phyloP scores from a whole-genome alignment of 2,113 vertebrate genomes.

The human region GRCh38 chr11:16012001-16012500 shows the following conservation, averaged over 20 bases:
- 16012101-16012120: background rate
- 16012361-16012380: constrained; percentile 71
- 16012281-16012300: constrained; percentile 65
- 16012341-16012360: constrained; percentile 64
- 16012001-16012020: background rate
- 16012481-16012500: constrained; percentile 73
- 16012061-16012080: background rate
- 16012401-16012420: constrained; percentile 84
- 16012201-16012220: background rate
- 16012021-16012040: background rate
- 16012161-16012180: background rate
- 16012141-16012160: background rate
- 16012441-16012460: constrained; percentile 71
- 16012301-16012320: constrained; percentile 56
- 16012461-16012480: constrained; percentile 72
- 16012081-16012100: background rate
- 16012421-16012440: constrained; percentile 63
- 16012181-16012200: background rate
- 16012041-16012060: background rate
- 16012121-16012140: background rate
- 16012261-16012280: constrained; percentile 70
- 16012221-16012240: constrained; percentile 53
- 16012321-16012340: constrained; percentile 62
- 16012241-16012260: constrained; percentile 68
- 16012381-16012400: constrained; percentile 78